Conservation (phyloP, 2,797 vertebrate genomes). For the Rhinichthys osculus region DNA sequence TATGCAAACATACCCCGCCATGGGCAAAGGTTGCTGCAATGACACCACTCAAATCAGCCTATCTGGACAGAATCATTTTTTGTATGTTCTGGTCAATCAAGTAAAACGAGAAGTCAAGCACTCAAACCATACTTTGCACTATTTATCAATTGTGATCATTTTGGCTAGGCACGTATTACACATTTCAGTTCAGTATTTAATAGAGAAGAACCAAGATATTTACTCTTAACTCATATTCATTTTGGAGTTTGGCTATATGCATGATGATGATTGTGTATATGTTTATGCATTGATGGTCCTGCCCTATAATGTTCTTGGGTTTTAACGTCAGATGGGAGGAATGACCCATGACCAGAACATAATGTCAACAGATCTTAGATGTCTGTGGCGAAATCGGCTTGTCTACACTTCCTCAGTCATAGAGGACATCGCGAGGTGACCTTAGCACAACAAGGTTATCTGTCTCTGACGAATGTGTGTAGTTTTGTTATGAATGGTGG, state of each 20-base stretch:
- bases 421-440: constrained; percentile 15
- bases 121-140: neutral
- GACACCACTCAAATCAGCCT: constrained; percentile 60
- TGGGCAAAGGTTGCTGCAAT: constrained; percentile 79
- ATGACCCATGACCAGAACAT: constrained; percentile 43
- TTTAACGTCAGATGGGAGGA: constrained; percentile 46
- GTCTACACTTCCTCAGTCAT: constrained; percentile 21
- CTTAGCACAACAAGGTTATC: constrained; percentile 29
- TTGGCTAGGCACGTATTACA: neutral
- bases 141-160: neutral
- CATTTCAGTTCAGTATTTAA: neutral
- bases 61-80: constrained; percentile 54
- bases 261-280: neutral
- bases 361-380: constrained; percentile 35
- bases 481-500: constrained; percentile 16
- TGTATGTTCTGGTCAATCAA: neutral
- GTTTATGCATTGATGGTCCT: neutral
- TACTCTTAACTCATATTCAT: neutral
- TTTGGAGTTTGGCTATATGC: neutral
- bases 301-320: constrained; percentile 1
- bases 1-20: constrained; percentile 74
- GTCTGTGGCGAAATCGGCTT: constrained; percentile 39
- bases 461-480: constrained; percentile 5
- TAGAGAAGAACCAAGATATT: neutral
- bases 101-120: neutral